These are phyloP conservation scores for Drosophila lacertosa DNA, from an alignment of 1,140 invertebrate species.

Conservation along the genomic window DNA sequence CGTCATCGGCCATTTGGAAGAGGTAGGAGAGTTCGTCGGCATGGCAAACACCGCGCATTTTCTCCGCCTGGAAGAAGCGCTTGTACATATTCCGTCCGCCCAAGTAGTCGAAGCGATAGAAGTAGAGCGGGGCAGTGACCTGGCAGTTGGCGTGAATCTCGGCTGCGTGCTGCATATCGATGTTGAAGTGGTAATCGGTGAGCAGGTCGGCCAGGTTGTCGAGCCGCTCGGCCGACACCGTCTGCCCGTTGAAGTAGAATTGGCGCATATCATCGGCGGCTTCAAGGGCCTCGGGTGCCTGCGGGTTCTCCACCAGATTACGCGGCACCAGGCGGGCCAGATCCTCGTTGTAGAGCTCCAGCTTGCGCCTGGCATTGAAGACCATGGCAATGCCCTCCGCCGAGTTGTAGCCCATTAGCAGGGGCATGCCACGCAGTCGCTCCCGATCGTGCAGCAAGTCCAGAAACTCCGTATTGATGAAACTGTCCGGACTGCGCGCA, in stretches of 20 bases:
- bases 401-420: conserved; percentile 73
- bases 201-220: conserved; percentile 63
- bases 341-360: conserved; percentile 61
- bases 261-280: conserved; percentile 58
- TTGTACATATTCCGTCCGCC: conserved; percentile 86
- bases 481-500: conserved; percentile 54
- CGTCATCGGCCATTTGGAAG: conserved; percentile 85
- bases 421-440: conserved; percentile 47
- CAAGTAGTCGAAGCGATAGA: conserved; percentile 85
- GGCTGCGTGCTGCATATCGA: conserved; percentile 58
- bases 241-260: conserved; percentile 69
- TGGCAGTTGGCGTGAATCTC: conserved; percentile 67
- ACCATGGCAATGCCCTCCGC: conserved; percentile 71
- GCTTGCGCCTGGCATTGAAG: conserved; percentile 40
- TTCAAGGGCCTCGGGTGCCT: conserved; percentile 24
- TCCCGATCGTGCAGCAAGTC: conserved; percentile 60
- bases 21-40: conserved; percentile 87
- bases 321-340: conserved; percentile 61
- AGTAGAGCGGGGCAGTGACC: conserved; percentile 62
- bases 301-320: conserved; percentile 44
- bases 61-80: conserved; percentile 64
- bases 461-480: conserved; percentile 51
- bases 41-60: conserved; percentile 85
- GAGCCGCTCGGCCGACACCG: conserved; percentile 38
- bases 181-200: conserved; percentile 67